Evolutionary conservation across 2,888 invertebrate species (phyloP), one percentile per base, ranked within the genome.

Genomic region (Oscheius myriophilus): DNA sequence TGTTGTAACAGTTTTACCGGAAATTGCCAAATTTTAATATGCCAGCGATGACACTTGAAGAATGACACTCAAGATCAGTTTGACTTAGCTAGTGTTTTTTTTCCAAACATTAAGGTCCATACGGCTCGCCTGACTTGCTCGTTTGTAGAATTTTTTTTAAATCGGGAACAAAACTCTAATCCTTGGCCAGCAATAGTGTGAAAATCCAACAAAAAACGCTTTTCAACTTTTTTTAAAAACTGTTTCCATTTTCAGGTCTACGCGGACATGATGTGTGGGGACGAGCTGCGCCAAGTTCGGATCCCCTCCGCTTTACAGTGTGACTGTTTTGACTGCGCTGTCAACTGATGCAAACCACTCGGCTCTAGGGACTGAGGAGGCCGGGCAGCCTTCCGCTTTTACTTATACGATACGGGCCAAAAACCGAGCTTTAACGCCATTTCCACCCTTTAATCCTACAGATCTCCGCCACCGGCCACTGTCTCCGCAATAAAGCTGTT

Each of bases 261-360:
- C 61, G 77, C 78, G 11, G 72, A 78, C 25, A 46, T 82, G 23
- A 75, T 70, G 26, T 82, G 82, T 57, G 63, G 64, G 1, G 71
- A 72, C 53, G 81, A 76, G 33, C 67, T 55, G 26, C 69, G 75
- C 42, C 68, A 72, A 49, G 65, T 82, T 12, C 71, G 75, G 71
- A 78, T 82, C 57, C 81, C 82, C 42, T 75, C 75, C n/a, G 82
- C 82, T 14, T 61, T 72, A 14, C 72, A 80, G 67, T 82, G 82
- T 66, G 76, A 72, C 59, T 82, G 82, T 67, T 80, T 76, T 67
- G 82, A 82, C 62, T 82, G 82, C 73, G 72, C 80, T 2, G 54
- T 59, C 33, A 57, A 61, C 39, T 46, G n/a, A 26, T n/a, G n/a
- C n/a, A n/a, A 1, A 3, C 1, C 26, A 14, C 14, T 25, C 49